Evolutionary conservation across 2,888 invertebrate genomes (phyloP), one percentile per base, ranked within the genome.

Genomic region (Perizoma affinitatum): DNA sequence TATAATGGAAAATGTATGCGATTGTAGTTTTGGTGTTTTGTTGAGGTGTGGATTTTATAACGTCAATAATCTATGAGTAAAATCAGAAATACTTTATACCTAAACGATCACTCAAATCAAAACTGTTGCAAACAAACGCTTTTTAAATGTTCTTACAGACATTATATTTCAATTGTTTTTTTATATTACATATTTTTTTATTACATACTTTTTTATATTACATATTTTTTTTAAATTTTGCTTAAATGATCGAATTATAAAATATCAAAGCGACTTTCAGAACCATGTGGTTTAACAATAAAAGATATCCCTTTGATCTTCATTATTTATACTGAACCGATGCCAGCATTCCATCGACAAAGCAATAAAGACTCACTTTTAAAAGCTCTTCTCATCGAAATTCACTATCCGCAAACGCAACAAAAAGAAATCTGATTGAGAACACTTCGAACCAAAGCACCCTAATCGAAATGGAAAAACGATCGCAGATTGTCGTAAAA

Each of bases 401-500:
- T 74, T 76, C 76, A 78, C 76, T 80, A 61, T 73, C 70, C 54
- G 63, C 67, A 63, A 71, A 72, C 65, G 68, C 63, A 62, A 68
- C 68, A 72, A 77, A 79, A 79, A 77, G 71, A 67, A 67, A 64
- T 67, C 73, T 78, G 75, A 72, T 70, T 68, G 68, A 75, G 66
- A 69, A 70, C 78, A 70, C 67, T 66, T 66, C 58, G 70, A 69
- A 73, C 73, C 77, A 78, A 83, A 84, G 84, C 76, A 82, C 82
- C 84, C 84, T 84, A 86, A 88, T 88, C 75, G 83, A 78, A 88
- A 87, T 82, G 84, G 86, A 79, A 85, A 87, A 90, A 79, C 90
- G 90, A 89, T 85, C 83, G 78, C 79, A 84, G 83, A 88, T 88
- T 86, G 87, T 84, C 86, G 86, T 88, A 88, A 91, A 90, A 90